These are phyloP conservation scores for Thalassoma bifasciatum DNA, from an alignment of 2,113 vertebrate genomes.

Conservation along the genomic window DNA sequence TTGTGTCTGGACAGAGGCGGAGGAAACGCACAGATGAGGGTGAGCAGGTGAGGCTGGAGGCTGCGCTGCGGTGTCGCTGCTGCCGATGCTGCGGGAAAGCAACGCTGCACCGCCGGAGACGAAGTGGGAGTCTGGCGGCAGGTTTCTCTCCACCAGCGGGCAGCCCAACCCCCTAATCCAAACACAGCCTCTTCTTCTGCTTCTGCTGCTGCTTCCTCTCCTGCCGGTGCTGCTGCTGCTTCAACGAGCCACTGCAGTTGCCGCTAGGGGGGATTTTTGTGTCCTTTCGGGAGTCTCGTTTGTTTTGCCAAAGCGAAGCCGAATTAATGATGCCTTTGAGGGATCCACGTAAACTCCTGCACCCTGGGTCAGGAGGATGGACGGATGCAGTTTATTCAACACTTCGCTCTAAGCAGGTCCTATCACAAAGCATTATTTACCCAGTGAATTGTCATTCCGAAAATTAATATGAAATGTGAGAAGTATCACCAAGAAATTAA, in stretches of 20 bases:
- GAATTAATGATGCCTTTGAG: slow-evolving; percentile 44
- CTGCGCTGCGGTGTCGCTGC: slow-evolving; percentile 50
- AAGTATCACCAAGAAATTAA: too few species aligned
- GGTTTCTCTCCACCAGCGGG: slow-evolving; percentile 60
- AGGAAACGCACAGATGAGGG: slow-evolving; percentile 31
- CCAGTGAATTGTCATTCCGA: too few species aligned
- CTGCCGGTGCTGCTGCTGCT: slow-evolving; percentile 13
- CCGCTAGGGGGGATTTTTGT: slow-evolving; percentile 58
- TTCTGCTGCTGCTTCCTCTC: background rate
- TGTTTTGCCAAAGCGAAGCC: slow-evolving; percentile 46
- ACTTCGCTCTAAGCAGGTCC: too few species aligned
- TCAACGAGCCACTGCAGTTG: slow-evolving; percentile 38
- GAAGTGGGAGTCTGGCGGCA: slow-evolving; percentile 62
- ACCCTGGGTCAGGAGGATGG: too few species aligned
- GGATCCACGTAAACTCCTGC: background rate
- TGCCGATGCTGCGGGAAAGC: slow-evolving; percentile 69
- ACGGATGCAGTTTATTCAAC: background rate
- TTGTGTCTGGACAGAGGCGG: slow-evolving; percentile 33
- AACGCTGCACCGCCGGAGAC: slow-evolving; percentile 63
- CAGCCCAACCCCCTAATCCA: slow-evolving; percentile 77
- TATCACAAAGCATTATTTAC: too few species aligned
- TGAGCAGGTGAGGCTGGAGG: slow-evolving; percentile 53
- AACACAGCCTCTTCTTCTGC: slow-evolving; percentile 54
- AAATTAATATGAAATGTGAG: too few species aligned
- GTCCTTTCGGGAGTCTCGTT: slow-evolving; percentile 33